Evolutionary conservation across 1,140 invertebrate species (phyloP).

Genomic region (Pseudomyrmex pallidus): DNA sequence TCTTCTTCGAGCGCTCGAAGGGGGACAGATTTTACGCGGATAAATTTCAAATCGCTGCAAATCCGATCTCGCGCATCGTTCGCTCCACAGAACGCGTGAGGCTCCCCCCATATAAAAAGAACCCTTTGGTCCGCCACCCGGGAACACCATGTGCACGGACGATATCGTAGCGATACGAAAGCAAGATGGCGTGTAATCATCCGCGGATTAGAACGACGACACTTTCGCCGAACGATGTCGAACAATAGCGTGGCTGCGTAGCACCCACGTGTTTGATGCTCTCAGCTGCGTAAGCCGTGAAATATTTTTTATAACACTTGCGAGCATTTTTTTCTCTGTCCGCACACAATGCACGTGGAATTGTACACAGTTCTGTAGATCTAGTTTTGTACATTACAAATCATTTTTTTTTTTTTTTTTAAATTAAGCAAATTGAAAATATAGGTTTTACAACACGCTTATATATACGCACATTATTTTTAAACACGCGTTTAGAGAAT

Average conservation of each 20-base stretch:
- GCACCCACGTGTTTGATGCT: constrained; percentile 15
- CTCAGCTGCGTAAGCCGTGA: not conserved
- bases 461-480: not conserved
- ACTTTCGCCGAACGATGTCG: constrained; percentile 52
- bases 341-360: too few relatives aligned
- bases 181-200: constrained; percentile 81
- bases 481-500: too few relatives aligned
- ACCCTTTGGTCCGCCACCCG: constrained; percentile 72
- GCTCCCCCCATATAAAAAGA: constrained; percentile 68
- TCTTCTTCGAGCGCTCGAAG: not conserved
- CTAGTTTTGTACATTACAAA: too few relatives aligned
- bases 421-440: too few relatives aligned
- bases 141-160: constrained; percentile 63
- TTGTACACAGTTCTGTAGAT: too few relatives aligned
- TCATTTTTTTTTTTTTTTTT: too few relatives aligned
- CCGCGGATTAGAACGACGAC: constrained; percentile 67
- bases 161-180: constrained; percentile 77
- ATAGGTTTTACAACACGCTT: too few relatives aligned
- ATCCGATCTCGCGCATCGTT: constrained; percentile 83
- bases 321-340: not conserved
- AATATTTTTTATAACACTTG: not conserved
- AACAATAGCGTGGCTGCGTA: constrained; percentile 3
- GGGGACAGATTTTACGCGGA: constrained; percentile 82
- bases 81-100: constrained; percentile 59
- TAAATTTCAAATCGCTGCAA: constrained; percentile 83